A percentile compares a stretch with the other conserved stretches of the same genome.
Evolutionary conservation across 2,113 vertebrate species (phyloP).

Genomic region (Mobula hypostoma): DNA sequence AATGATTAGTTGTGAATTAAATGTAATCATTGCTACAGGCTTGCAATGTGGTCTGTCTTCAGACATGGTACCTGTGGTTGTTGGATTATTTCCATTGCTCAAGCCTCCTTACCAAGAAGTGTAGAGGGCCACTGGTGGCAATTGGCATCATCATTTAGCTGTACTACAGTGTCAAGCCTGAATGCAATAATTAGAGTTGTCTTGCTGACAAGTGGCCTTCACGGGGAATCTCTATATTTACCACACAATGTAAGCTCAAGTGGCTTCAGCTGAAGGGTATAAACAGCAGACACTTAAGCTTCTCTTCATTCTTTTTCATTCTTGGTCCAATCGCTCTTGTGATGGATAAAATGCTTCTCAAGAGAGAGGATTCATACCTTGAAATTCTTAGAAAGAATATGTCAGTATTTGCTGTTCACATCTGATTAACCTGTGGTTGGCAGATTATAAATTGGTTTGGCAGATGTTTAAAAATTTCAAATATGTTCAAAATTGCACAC

Average conservation of each 20-base stretch:
- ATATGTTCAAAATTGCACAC: background rate
- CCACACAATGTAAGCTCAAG: background rate
- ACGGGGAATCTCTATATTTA: background rate
- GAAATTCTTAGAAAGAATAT: background rate
- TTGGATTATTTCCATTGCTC: background rate
- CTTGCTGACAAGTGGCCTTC: background rate
- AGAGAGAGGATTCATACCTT: background rate
- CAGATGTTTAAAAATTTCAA: background rate
- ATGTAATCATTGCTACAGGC: background rate
- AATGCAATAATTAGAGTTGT: background rate
- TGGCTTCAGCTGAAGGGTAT: background rate
- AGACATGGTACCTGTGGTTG: background rate
- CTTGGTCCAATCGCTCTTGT: background rate
- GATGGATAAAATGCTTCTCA: constrained; percentile 18
- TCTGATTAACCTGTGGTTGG: background rate
- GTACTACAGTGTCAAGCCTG: background rate
- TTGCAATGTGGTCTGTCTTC: background rate
- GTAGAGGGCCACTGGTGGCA: background rate
- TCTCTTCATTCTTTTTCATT: background rate
- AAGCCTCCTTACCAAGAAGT: background rate
- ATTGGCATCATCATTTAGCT: background rate
- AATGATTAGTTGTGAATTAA: background rate
- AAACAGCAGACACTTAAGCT: background rate
- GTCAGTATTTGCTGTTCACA: background rate
- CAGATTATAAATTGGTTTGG: background rate